These are phyloP conservation scores for Morinoia aosen DNA, from an alignment of 2,888 invertebrate genomes.

Conservation along the genomic window DNA sequence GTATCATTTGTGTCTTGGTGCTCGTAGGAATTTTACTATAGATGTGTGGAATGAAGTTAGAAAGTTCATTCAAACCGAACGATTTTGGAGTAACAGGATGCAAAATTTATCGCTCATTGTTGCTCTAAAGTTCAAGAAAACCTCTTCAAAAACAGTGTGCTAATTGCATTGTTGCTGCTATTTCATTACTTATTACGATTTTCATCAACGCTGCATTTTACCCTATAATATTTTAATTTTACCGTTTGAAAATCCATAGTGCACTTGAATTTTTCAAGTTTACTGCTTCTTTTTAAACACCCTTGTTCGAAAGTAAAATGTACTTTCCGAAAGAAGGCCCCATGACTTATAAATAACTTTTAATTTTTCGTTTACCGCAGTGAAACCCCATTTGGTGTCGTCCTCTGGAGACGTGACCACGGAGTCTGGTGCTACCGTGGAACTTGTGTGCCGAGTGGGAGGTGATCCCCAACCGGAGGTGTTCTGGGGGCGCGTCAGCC, in stretches of 20 bases:
- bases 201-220: no score
- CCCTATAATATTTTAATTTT: background rate
- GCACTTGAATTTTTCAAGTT: background rate
- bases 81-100: background rate
- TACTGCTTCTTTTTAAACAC: no score
- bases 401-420: conserved; percentile 90
- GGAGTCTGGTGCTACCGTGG: conserved; percentile 85
- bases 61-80: background rate
- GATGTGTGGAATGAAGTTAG: background rate
- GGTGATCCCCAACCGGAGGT: conserved; percentile 93
- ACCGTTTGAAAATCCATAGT: background rate
- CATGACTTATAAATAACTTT: background rate
- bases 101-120: background rate
- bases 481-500: conserved; percentile 81
- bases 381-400: conserved; percentile 89
- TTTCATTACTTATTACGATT: no score
- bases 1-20: background rate
- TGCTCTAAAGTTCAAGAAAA: background rate
- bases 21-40: background rate
- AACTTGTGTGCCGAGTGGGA: conserved; percentile 89
- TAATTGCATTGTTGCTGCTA: background rate
- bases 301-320: background rate
- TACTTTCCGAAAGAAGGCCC: background rate
- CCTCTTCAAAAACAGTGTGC: background rate
- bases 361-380: conserved; percentile 73